Evolutionary conservation across 2,888 invertebrate species (phyloP).

Genomic region (Muschampia plurimacula): DNA sequence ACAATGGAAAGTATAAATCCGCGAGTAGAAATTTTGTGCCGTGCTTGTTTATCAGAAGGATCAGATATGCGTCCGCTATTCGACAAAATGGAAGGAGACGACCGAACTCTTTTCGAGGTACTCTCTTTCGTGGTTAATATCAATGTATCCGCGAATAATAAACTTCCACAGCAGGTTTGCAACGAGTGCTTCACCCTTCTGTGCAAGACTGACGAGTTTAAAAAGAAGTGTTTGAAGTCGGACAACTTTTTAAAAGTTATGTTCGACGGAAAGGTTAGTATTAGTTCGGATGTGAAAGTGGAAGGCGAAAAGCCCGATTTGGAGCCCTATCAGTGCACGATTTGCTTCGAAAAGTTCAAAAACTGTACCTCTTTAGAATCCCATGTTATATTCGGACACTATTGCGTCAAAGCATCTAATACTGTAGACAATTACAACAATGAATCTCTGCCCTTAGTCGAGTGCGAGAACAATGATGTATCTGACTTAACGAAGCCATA

Average conservation of each 20-base stretch:
- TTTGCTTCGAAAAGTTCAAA: conserved; percentile 47
- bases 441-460: neutral
- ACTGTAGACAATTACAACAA: neutral
- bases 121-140: conserved; percentile 64
- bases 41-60: conserved; percentile 64
- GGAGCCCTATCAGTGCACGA: conserved; percentile 47
- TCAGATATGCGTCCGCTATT: conserved; percentile 60
- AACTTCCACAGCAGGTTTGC: conserved; percentile 72
- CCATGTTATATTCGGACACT: conserved; percentile 43
- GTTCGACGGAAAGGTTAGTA: conserved; percentile 39
- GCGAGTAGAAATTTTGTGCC: conserved; percentile 59
- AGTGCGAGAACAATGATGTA: conserved; percentile 19
- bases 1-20: conserved; percentile 33
- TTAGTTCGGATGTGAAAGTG: conserved; percentile 34
- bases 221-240: conserved; percentile 66
- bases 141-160: conserved; percentile 59
- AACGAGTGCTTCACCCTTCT: conserved; percentile 63
- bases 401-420: conserved; percentile 26
- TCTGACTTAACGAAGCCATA: conserved; percentile 15
- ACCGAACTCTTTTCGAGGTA: conserved; percentile 59
- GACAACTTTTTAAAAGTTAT: conserved; percentile 61
- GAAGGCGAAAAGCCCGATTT: conserved; percentile 32
- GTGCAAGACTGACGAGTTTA: conserved; percentile 66
- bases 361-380: conserved; percentile 44
- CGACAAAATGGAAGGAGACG: conserved; percentile 56